Evolutionary conservation across 2,888 invertebrate genomes (phyloP), one percentile per base, ranked within the genome.

Genomic region (Bibio marci): DNA sequence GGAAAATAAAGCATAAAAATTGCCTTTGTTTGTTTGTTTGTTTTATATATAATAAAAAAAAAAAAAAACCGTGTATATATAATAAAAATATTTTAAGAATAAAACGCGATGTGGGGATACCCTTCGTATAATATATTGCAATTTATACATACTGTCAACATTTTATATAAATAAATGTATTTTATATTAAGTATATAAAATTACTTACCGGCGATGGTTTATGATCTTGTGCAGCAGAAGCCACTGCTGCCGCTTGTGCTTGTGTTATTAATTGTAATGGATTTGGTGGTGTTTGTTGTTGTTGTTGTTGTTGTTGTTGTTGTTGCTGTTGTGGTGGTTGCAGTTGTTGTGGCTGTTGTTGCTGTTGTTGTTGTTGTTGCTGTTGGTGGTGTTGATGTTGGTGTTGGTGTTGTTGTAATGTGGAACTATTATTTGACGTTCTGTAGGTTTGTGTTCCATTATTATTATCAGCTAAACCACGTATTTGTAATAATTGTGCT

Each of bases 401-500:
- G 39, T 25, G 37, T n/a, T n/a, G n/a, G n/a, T n/a, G n/a, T 5
- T 35, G 26, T 25, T 25, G 35, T n/a, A n/a, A n/a, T n/a, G n/a
- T n/a, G n/a, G n/a, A n/a, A n/a, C 22, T 22, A 22, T 8, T 22
- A 22, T 22, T 22, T 22, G 22, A 26, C 17, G 31, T n/a, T 12
- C 32, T 17, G 18, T 17, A 28, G 14, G 40, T 13, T 30, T 41
- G 38, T 30, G 40, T 39, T 27, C 58, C 59, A 35, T 56, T 78
- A 3, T 13, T 10, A 39, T 86, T 85, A 54, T 88, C 87, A 44
- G 85, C 83, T 49, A 88, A 64, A 13, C 87, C 87, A 50, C 86
- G 72, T 15, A 88, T 81, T 67, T 87, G 85, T 51, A 87, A 70
- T 66, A 85, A 71, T 63, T 86, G 85, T 31, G 87, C 87, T 45